Conservation (phyloP, 2,113 vertebrate species). For the Engystomops pustulosus region DNA sequence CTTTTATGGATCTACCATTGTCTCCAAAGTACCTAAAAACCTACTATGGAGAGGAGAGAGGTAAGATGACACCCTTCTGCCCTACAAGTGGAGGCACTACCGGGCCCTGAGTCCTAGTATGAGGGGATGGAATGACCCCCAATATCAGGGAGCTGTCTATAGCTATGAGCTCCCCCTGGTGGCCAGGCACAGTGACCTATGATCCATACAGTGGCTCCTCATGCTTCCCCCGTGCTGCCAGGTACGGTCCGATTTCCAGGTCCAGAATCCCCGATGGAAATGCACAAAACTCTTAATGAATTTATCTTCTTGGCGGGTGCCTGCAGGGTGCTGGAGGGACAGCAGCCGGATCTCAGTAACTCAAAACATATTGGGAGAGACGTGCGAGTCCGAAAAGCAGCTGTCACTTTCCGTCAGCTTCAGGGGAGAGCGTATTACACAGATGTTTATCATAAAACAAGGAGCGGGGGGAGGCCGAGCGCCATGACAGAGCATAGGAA, state of each 20-base stretch:
- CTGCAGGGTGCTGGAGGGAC: constrained; percentile 55
- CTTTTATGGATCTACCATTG: too few species aligned
- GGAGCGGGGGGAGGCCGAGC: constrained; percentile 1
- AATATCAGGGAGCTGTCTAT: too few species aligned
- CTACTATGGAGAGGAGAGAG: too few species aligned
- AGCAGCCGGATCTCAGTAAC: constrained; percentile 59
- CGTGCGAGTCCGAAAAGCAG: constrained; percentile 49
- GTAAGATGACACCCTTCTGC: too few species aligned
- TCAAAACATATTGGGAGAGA: constrained; percentile 58
- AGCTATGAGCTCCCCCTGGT: neutral
- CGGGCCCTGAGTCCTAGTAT: too few species aligned
- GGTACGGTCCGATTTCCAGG: constrained; percentile 7
- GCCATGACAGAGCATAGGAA: neutral
- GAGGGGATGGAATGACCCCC: too few species aligned
- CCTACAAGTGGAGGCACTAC: too few species aligned
- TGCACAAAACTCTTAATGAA: constrained; percentile 34
- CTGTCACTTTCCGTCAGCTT: constrained; percentile 59
- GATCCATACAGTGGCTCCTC: neutral
- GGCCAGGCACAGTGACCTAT: neutral
- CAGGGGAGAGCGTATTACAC: constrained; percentile 54
- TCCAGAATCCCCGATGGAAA: constrained; percentile 27
- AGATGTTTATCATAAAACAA: constrained; percentile 59
- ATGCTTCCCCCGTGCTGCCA: neutral
- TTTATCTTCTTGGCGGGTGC: constrained; percentile 57
- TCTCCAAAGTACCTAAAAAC: too few species aligned